These are phyloP conservation scores for Guaruba guarouba DNA, from an alignment of 2,113 vertebrate species.

Conservation along the genomic window DNA sequence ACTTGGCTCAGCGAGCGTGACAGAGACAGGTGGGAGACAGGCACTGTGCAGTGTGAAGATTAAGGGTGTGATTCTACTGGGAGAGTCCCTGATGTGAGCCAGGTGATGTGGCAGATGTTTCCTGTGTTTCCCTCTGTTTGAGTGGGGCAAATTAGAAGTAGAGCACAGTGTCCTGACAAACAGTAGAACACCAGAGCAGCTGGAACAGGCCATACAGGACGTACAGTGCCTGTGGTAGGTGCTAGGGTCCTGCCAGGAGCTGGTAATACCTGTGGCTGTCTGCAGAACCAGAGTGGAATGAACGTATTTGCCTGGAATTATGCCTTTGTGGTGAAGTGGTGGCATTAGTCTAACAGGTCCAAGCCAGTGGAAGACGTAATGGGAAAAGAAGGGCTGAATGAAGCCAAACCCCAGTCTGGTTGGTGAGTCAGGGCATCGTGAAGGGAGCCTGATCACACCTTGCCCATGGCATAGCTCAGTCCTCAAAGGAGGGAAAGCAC, in stretches of 20 bases:
- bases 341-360: neutral
- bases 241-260: neutral
- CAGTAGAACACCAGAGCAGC: neutral
- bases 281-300: neutral
- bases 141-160: neutral
- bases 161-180: neutral
- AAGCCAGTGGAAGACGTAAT: neutral
- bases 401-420: neutral
- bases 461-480: neutral
- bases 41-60: rapidly evolving
- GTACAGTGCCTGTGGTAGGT: neutral
- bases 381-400: neutral
- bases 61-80: neutral
- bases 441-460: neutral
- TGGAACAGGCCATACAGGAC: neutral
- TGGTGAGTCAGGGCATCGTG: rapidly evolving
- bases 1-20: neutral
- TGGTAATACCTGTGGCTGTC: neutral
- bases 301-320: neutral
- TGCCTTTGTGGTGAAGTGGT: neutral
- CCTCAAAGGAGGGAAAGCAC: neutral
- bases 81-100: neutral
- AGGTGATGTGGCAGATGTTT: neutral
- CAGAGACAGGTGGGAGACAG: neutral
- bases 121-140: neutral